Conservation (phyloP, 2,797 vertebrate genomes). For the Ispidina picta region DNA sequence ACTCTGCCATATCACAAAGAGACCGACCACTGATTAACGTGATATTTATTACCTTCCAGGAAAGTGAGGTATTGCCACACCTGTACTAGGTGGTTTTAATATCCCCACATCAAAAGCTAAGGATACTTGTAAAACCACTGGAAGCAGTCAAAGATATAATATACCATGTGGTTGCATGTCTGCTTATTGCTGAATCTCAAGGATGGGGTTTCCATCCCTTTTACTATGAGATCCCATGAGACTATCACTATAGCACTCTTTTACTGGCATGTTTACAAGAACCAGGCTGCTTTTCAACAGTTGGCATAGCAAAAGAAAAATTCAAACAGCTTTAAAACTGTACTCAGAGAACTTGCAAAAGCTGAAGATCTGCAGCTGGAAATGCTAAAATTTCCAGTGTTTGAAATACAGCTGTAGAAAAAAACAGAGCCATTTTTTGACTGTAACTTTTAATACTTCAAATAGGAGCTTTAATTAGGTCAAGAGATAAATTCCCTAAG, state of each 20-base stretch:
- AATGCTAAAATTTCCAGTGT: not conserved
- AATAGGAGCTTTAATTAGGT: not conserved
- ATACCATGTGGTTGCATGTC: conserved; percentile 9
- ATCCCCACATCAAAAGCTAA: conserved; percentile 36
- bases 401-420: not conserved
- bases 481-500: not conserved
- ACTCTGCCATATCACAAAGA: conserved; percentile 67
- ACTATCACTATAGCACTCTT: not conserved
- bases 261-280: not conserved
- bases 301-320: conserved; percentile 16
- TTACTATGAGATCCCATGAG: not conserved
- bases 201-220: conserved; percentile 39
- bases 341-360: conserved; percentile 1
- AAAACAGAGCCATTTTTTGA: not conserved
- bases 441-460: not conserved
- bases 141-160: not conserved
- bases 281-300: not conserved
- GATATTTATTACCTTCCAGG: conserved; percentile 66
- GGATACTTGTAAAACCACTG: not conserved
- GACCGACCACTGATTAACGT: conserved; percentile 72
- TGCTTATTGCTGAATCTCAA: not conserved
- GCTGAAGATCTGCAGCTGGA: not conserved
- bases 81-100: conserved; percentile 22
- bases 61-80: conserved; percentile 52
- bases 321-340: not conserved